Percentiles rank a stretch among this genome's conserved stretches.
These are phyloP conservation scores for Sphaerophoria taeniata DNA, from an alignment of 2,888 invertebrate genomes.

Conservation along the genomic window DNA sequence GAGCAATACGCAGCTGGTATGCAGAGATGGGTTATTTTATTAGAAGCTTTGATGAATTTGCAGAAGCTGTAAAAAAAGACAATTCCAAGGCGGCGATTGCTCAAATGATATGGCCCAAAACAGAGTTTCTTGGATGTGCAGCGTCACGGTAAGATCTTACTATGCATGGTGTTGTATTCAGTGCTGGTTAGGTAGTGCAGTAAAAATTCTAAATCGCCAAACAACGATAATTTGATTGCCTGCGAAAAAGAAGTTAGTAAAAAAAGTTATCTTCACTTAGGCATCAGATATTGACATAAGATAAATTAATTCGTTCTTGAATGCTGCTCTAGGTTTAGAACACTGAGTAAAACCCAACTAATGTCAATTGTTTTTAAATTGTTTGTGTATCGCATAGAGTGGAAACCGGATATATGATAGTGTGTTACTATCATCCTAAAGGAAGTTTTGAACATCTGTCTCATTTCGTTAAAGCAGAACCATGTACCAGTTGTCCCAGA, in stretches of 20 bases:
- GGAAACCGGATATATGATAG: conserved; percentile 61
- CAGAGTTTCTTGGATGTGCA: conserved; percentile 76
- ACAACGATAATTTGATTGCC: too few relatives aligned
- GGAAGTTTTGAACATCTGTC: background rate
- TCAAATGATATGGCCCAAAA: conserved; percentile 75
- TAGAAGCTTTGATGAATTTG: conserved; percentile 43
- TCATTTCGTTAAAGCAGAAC: conserved; percentile 33
- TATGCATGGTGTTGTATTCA: too few relatives aligned
- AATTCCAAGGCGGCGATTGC: conserved; percentile 63
- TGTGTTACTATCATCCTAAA: conserved; percentile 75
- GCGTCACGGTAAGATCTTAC: too few relatives aligned
- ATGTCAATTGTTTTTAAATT: background rate
- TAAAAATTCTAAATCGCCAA: too few relatives aligned
- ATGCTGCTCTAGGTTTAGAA: too few relatives aligned
- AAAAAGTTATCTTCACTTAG: too few relatives aligned
- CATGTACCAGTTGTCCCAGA: conserved; percentile 60
- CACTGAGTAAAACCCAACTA: conserved; percentile 58
- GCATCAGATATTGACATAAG: too few relatives aligned
- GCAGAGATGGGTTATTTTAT: conserved; percentile 69
- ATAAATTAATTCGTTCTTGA: too few relatives aligned
- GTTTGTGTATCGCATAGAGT: conserved; percentile 61
- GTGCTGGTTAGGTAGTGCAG: too few relatives aligned
- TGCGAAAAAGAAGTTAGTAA: too few relatives aligned
- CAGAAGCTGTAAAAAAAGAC: conserved; percentile 12
- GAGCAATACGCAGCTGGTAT: conserved; percentile 75